Evolutionary conservation across 2,797 vertebrate genomes (phyloP).

Genomic region (Anableps anableps): DNA sequence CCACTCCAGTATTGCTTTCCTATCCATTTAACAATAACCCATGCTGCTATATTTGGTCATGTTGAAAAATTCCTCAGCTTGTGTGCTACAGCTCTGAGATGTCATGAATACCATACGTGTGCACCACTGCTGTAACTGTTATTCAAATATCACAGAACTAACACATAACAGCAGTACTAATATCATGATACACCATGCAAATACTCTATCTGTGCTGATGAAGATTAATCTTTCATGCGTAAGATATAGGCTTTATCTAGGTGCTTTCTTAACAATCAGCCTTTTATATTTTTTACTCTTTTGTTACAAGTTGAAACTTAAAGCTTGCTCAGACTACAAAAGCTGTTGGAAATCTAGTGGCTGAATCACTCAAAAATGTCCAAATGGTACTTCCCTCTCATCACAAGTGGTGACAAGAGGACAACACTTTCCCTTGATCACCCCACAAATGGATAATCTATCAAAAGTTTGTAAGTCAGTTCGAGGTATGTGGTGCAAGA

Average conservation of each 20-base stretch:
- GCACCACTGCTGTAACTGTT: neutral
- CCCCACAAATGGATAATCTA: slow-evolving; percentile 22
- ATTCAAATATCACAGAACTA: neutral
- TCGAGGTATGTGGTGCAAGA: slow-evolving; percentile 22
- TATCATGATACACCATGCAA: neutral
- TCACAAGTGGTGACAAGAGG: neutral
- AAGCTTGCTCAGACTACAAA: neutral
- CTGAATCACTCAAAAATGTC: neutral
- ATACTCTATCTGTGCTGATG: neutral
- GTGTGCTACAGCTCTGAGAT: neutral
- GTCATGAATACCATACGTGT: neutral
- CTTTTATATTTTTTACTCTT: neutral
- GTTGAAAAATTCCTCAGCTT: neutral
- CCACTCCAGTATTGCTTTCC: neutral
- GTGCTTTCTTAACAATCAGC: neutral
- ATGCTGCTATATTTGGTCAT: neutral
- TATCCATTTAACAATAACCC: neutral
- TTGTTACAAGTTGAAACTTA: neutral
- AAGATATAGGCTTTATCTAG: neutral
- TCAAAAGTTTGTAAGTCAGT: slow-evolving; percentile 31
- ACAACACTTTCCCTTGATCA: slow-evolving; percentile 1
- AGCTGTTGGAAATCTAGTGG: neutral
- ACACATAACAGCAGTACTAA: neutral
- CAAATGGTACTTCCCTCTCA: neutral
- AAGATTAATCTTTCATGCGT: neutral